phyloP scores from a whole-genome alignment of 2,113 vertebrate species.

The Epinephelus fuscoguttatus region DNA sequence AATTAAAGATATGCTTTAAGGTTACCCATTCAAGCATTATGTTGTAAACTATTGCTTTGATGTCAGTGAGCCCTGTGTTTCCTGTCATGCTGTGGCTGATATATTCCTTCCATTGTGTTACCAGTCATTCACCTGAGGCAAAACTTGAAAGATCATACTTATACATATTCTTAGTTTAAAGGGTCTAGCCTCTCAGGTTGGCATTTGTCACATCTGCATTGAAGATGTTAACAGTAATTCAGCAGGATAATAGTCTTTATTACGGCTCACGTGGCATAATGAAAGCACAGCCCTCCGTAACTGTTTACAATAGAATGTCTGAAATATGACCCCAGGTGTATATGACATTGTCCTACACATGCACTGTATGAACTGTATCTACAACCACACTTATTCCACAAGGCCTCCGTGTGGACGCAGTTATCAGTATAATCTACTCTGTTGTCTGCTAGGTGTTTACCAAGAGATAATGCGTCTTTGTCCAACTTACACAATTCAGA shows the following conservation, averaged over 20 bases:
- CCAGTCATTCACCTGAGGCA: not conserved
- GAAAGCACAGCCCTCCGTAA: not conserved
- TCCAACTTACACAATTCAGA: constrained; percentile 16
- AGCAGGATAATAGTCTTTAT: not conserved
- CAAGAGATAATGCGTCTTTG: not conserved
- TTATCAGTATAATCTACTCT: not conserved
- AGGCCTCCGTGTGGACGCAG: not conserved
- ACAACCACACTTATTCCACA: not conserved
- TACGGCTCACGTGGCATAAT: not conserved
- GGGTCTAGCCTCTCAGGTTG: not conserved
- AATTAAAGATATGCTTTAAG: not conserved
- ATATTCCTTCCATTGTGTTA: not conserved
- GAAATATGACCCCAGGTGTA: not conserved
- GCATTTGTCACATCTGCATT: not conserved
- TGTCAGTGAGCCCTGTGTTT: not conserved
- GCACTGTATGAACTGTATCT: constrained; percentile 14
- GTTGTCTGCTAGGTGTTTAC: not conserved
- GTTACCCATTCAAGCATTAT: not conserved
- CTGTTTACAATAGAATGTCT: not conserved
- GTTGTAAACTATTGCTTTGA: not conserved
- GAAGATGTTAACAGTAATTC: not conserved
- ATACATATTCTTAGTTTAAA: not conserved
- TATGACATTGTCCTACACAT: not conserved
- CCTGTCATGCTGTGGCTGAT: not conserved
- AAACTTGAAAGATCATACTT: not conserved